These are phyloP conservation scores for Aporophyla nigra DNA, from an alignment of 2,888 invertebrate species.

Conservation along the genomic window DNA sequence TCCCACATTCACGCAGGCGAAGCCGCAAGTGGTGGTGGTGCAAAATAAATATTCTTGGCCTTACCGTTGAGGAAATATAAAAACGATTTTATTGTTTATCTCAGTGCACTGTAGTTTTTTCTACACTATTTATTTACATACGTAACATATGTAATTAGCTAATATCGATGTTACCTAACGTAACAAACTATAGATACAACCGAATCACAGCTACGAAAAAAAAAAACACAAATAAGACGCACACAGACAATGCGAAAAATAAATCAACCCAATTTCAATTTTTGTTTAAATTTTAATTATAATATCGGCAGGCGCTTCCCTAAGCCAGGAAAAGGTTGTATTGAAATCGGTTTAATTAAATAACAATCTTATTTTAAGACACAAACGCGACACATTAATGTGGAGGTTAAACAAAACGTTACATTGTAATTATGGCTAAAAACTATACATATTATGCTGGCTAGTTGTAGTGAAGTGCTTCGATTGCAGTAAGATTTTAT, in stretches of 20 bases:
- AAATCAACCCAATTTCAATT: conserved; percentile 38
- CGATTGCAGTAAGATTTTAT: conserved; percentile 51
- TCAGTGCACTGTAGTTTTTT: conserved; percentile 1
- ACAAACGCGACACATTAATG: conserved; percentile 15
- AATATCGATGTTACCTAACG: conserved; percentile 18
- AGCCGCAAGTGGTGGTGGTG: neutral
- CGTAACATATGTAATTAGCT: conserved; percentile 6
- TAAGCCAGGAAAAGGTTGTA: neutral
- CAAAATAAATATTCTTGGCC: neutral
- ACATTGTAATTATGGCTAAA: conserved; percentile 1
- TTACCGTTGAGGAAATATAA: conserved; percentile 1
- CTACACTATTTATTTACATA: conserved; percentile 24
- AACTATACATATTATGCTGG: conserved; percentile 20
- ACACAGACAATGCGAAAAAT: neutral
- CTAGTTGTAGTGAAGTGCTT: conserved; percentile 37
- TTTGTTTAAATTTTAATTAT: neutral
- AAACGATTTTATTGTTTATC: neutral
- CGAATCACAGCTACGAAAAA: conserved; percentile 8
- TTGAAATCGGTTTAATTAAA: conserved; percentile 34
- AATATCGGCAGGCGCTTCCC: neutral
- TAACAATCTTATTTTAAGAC: neutral
- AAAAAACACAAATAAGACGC: conserved; percentile 7
- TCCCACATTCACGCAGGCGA: neutral
- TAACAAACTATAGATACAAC: conserved; percentile 18
- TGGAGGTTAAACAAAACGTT: conserved; percentile 7